phyloP scores from a whole-genome alignment of 2,888 invertebrate genomes.

The Polyommatus iphigenia region DNA sequence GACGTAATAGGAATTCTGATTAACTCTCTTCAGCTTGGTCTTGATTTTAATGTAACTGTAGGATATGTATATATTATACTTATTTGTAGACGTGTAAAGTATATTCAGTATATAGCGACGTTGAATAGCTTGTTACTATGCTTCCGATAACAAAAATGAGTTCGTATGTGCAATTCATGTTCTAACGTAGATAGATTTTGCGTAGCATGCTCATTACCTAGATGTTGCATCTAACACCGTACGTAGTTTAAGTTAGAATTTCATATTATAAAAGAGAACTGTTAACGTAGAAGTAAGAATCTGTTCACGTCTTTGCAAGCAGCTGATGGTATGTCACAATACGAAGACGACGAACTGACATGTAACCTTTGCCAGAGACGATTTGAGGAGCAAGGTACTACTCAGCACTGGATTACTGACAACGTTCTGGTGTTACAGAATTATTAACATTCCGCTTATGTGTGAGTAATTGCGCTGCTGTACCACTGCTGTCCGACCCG shows the following conservation, averaged over 20 bases:
- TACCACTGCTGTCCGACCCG: slow-evolving; percentile 56
- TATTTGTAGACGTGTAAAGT: slow-evolving; percentile 20
- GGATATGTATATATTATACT: slow-evolving; percentile 44
- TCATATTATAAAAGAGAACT: slow-evolving; percentile 34
- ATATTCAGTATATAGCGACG: slow-evolving; percentile 23
- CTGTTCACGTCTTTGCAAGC: slow-evolving; percentile 82
- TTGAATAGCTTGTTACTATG: slow-evolving; percentile 12
- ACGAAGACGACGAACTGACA: slow-evolving; percentile 83
- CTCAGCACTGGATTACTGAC: slow-evolving; percentile 62
- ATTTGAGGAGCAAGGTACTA: slow-evolving; percentile 88
- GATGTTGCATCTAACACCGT: slow-evolving; percentile 4
- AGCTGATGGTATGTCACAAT: slow-evolving; percentile 83
- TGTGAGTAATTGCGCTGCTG: slow-evolving; percentile 80
- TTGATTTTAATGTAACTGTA: slow-evolving; percentile 70
- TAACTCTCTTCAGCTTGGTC: slow-evolving; percentile 82
- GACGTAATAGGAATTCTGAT: slow-evolving; percentile 73
- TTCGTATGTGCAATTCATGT: slow-evolving; percentile 26
- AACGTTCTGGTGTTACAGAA: slow-evolving; percentile 67
- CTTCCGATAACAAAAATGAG: slow-evolving; percentile 1
- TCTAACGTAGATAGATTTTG: slow-evolving; percentile 13
- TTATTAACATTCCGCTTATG: slow-evolving; percentile 70
- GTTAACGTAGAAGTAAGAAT: slow-evolving; percentile 59
- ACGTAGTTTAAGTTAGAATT: slow-evolving; percentile 26
- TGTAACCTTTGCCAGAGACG: slow-evolving; percentile 89
- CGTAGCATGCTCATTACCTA: slow-evolving; percentile 32